Conservation (phyloP, 2,113 vertebrate genomes). For the Microtus pennsylvanicus region DNA sequence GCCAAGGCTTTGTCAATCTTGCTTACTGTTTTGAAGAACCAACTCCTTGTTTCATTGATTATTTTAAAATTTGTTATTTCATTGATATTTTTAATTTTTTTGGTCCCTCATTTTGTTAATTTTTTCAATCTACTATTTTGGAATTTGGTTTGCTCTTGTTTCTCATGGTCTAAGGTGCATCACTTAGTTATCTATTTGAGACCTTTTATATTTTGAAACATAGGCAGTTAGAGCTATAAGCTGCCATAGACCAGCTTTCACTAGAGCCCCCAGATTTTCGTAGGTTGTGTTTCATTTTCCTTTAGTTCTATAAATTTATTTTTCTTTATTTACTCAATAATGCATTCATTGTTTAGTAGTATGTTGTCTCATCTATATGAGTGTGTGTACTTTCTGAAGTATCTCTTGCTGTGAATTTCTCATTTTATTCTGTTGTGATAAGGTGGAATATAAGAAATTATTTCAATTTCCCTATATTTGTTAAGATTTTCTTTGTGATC, state of each 20-base stretch:
- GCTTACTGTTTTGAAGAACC: not conserved
- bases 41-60: not conserved
- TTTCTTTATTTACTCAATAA: not conserved
- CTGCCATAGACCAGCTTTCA: not conserved
- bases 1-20: not conserved
- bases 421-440: not conserved
- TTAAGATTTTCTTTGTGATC: not conserved
- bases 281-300: not conserved
- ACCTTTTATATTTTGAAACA: not conserved
- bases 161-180: not conserved
- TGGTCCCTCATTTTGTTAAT: not conserved
- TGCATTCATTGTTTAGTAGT: not conserved
- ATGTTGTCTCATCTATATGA: not conserved
- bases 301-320: not conserved
- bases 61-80: not conserved
- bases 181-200: not conserved
- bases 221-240: not conserved
- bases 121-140: not conserved
- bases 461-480: not conserved
- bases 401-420: not conserved
- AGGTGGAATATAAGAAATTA: not conserved
- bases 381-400: not conserved
- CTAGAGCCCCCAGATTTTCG: not conserved
- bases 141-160: not conserved
- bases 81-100: not conserved